Base-by-base conservation (phyloP, 2,888 invertebrate genomes). In the Callyntrura guangdongensis region DNA sequence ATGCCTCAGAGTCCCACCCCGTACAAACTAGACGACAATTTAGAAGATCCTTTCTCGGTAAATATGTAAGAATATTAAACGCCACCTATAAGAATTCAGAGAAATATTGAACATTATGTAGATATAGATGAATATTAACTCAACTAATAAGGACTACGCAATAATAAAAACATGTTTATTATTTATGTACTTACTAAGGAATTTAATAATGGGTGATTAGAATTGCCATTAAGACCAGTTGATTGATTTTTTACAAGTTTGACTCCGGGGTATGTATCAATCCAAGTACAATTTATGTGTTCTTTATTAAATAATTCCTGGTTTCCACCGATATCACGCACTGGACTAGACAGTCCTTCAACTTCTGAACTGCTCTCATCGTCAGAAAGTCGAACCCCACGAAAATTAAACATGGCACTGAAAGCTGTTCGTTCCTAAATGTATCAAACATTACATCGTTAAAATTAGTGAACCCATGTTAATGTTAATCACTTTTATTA, bases 1-100 rank as follows among this genome's bases (percentile, higher is more conserved):
- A 91, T 0, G 53, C 90, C 36, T 91, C 90, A 17, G 61, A 49
- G 17, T 91, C 90, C 90, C 90, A 91, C 27, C 61, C 49, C 0
- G 61, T 72, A 22, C 90, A 91, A n/a, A 91, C 90, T 2, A 87
- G 25, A 11, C 90, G 86, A 45, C 90, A 61, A 45, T 64, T 86
- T 17, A 91, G 56, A 8, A 87, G 49, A 61, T 91, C 90, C 17
- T 59, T 69, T 22, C 86, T 82, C 11, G 86, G 90, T 11, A 91
- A 25, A 49, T 86, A 86, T 3, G 47, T 47, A n/a, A 91, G 25
- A 3, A 88, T 74, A 25, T 91, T 77, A 64, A 83, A 91, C 3
- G 59, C 25, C 49, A 91, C 79, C 91, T 91, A 25, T 56, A 56
- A 89, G 14, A n/a, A 79, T 67, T 22, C 9, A 20, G 11, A 14